Evolutionary conservation across 1,140 invertebrate species (phyloP).

Genomic region (Myzus persicae): DNA sequence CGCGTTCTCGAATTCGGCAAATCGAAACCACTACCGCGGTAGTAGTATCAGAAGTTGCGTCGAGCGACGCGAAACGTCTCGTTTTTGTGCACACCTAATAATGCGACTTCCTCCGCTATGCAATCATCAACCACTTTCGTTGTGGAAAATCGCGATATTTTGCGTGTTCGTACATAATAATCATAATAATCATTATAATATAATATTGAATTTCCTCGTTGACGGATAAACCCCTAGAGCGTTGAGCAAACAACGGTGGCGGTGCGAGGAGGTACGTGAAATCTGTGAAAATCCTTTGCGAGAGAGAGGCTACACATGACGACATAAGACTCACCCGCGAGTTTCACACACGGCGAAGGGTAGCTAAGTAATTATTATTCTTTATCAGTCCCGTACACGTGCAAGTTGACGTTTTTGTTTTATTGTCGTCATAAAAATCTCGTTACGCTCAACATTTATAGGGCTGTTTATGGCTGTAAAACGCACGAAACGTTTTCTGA

Average conservation of each 20-base stretch:
- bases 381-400: conserved; percentile 17
- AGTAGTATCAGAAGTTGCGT: too few relatives aligned
- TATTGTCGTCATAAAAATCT: conserved; percentile 27
- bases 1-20: neutral
- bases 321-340: neutral
- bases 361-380: conserved; percentile 41
- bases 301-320: neutral
- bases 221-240: neutral
- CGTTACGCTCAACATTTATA: conserved; percentile 6
- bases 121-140: neutral
- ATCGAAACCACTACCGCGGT: neutral
- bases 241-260: neutral
- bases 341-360: neutral
- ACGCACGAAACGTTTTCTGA: neutral
- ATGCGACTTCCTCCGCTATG: too few relatives aligned
- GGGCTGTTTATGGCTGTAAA: neutral
- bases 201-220: neutral
- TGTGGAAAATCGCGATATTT: neutral
- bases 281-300: neutral
- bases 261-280: neutral
- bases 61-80: neutral
- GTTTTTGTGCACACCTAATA: neutral
- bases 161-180: neutral
- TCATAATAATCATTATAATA: too few relatives aligned
- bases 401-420: conserved; percentile 28